Percentiles rank a stretch among this genome's conserved stretches.
These are phyloP conservation scores for Cisticola juncidis DNA, from an alignment of 2,113 vertebrate species.

Conservation along the genomic window DNA sequence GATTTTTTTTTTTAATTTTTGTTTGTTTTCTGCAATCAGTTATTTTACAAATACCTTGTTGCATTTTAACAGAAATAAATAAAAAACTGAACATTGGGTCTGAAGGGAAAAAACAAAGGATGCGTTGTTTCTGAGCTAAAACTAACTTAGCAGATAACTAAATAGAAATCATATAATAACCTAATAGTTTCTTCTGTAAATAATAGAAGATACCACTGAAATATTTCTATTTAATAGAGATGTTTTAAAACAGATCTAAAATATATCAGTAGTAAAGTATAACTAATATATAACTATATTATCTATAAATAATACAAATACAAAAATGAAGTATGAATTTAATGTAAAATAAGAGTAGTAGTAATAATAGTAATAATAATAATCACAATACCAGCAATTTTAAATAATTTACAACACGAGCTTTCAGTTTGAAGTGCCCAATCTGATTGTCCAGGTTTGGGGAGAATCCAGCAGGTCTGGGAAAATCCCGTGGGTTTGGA, in stretches of 20 bases:
- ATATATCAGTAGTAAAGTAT: not conserved
- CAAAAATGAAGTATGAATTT: not conserved
- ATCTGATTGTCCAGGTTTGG: not conserved
- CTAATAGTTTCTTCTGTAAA: not conserved
- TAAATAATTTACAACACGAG: rapidly evolving
- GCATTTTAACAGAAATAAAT: not conserved
- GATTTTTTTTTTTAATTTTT: not conserved
- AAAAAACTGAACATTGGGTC: not conserved
- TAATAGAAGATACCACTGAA: not conserved
- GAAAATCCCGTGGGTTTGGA: not conserved
- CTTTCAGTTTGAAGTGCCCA: not conserved
- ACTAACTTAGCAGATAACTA: not conserved
- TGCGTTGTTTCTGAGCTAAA: not conserved
- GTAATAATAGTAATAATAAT: no score
- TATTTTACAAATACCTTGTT: not conserved
- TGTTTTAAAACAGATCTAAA: not conserved
- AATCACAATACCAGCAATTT: not conserved
- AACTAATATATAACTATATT: not conserved
- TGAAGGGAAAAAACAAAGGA: not conserved
- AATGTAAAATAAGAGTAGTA: not conserved
- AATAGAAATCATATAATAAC: not conserved
- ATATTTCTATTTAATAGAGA: not conserved
- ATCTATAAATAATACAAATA: not conserved
- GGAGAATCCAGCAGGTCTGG: rapidly evolving
- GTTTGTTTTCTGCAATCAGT: not conserved